Evolutionary conservation across 1,140 invertebrate genomes (phyloP).

Genomic region (Monomorium pharaonis): DNA sequence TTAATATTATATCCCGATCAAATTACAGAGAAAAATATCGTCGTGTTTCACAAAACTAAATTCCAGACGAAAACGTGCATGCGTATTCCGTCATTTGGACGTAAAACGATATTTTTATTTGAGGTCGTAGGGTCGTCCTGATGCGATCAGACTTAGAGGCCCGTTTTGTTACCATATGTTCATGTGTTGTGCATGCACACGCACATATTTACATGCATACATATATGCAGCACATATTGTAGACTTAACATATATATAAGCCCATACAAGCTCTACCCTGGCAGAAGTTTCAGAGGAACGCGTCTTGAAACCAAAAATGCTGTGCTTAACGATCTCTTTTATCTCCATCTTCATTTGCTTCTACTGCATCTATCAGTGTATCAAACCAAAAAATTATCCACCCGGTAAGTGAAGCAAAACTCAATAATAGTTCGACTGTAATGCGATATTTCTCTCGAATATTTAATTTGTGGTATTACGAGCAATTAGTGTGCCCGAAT

Average conservation of each 20-base stretch:
- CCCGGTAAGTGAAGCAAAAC: slow-evolving; percentile 73
- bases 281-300: background rate
- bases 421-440: too few relatives aligned
- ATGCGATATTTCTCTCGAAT: background rate
- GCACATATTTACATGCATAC: background rate
- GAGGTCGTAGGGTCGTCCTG: slow-evolving; percentile 43
- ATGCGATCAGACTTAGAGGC: slow-evolving; percentile 55
- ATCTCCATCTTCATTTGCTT: slow-evolving; percentile 58
- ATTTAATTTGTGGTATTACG: background rate
- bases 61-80: too few relatives aligned
- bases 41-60: background rate
- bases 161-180: slow-evolving; percentile 31
- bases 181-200: background rate
- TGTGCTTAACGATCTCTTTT: slow-evolving; percentile 56
- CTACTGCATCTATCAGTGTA: slow-evolving; percentile 70
- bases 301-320: slow-evolving; percentile 63
- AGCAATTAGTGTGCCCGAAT: background rate
- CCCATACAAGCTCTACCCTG: background rate
- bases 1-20: background rate
- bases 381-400: slow-evolving; percentile 79
- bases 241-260: background rate
- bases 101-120: slow-evolving; percentile 69
- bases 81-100: too few relatives aligned
- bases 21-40: background rate
- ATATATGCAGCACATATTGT: background rate